Evolutionary conservation across 2,888 invertebrate species (phyloP).

Genomic region (Neocrepidodera transversa): DNA sequence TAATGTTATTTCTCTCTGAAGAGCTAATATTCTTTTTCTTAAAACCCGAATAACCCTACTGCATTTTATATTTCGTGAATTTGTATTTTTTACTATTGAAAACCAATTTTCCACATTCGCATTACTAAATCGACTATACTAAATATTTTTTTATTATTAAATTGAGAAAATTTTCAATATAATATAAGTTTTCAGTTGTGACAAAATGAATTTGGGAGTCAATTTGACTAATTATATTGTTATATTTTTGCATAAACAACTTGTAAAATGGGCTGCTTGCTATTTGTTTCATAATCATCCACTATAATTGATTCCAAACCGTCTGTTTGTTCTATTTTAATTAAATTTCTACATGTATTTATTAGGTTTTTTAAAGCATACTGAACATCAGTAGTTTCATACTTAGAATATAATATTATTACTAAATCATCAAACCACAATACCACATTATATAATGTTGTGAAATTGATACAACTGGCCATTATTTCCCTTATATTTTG

Average conservation of each 20-base stretch:
- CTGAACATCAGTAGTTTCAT: too few species aligned
- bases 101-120: constrained; percentile 12
- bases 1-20: not conserved
- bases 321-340: too few species aligned
- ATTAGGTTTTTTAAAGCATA: too few species aligned
- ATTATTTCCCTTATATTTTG: constrained; percentile 8
- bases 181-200: too few species aligned
- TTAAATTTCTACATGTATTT: too few species aligned
- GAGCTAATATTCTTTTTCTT: not conserved
- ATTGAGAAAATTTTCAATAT: too few species aligned
- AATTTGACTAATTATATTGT: not conserved
- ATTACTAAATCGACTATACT: not conserved
- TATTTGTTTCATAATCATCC: too few species aligned
- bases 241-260: not conserved
- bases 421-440: constrained; percentile 8
- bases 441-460: not conserved
- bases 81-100: not conserved
- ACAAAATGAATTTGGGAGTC: not conserved
- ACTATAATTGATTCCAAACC: too few species aligned
- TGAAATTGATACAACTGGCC: constrained; percentile 14
- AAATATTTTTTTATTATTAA: constrained; percentile 1
- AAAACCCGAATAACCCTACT: not conserved
- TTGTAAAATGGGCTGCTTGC: not conserved
- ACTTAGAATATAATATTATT: not conserved
- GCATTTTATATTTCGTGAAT: not conserved